Evolutionary conservation across 2,888 invertebrate genomes (phyloP), one percentile per base, ranked within the genome.

Genomic region (Anagyrus pseudococci): DNA sequence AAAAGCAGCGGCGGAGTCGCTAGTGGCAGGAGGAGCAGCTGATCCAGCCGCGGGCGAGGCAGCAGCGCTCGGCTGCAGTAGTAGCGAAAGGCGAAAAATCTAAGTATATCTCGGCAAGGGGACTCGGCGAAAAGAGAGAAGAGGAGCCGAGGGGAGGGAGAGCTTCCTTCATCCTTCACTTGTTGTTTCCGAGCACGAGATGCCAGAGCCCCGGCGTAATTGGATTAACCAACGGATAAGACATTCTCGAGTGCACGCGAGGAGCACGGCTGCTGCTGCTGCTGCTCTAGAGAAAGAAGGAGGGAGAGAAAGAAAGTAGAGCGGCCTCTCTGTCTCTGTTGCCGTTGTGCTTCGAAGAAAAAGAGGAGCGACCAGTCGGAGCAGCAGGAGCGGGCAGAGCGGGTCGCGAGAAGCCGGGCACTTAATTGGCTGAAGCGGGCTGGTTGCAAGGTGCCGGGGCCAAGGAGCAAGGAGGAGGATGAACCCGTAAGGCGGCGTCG

Each of bases 171-270:
- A n/a, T n/a, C n/a, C n/a, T n/a, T n/a, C n/a, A n/a, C n/a, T n/a
- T n/a, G n/a, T n/a, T n/a, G n/a, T n/a, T n/a, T n/a, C n/a, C n/a
- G n/a, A n/a, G n/a, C n/a, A n/a, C n/a, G n/a, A n/a, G n/a, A n/a
- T n/a, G n/a, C n/a, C n/a, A n/a, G n/a, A n/a, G n/a, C n/a, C 23
- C 20, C 54, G 46, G 26, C 57, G 47, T 61, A 64, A 64, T 64
- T 64, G 64, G 82, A 73, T 81, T 80, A 70, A 83, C 82, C 67
- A 78, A 76, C 69, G 80, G 81, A 67, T 68, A 68, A 55, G 82
- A 82, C 60, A 58, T 54, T 53, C 59, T 46, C 44, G 56, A 60
- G 64, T 41, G 46, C 22, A 17, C 29, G 46, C 46, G 37, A 20
- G 23, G 15, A n/a, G 29, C 13, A 8, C 25, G 47, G 13, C 22